Evolutionary conservation across 2,888 invertebrate genomes (phyloP).

Genomic region (Allolobophora icterica): DNA sequence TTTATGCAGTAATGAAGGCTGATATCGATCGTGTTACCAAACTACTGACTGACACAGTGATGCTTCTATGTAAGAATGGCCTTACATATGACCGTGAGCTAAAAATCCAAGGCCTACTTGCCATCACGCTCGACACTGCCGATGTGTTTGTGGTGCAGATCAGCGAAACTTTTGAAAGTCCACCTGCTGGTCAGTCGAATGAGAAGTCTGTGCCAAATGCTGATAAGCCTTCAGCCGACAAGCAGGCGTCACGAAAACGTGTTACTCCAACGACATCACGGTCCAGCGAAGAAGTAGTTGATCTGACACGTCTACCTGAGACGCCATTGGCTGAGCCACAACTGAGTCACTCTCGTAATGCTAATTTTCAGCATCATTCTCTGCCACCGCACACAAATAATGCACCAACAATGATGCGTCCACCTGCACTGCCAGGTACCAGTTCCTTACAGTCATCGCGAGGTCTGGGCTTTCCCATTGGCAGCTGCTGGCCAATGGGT

Average conservation of each 20-base stretch:
- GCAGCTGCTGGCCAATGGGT: constrained; percentile 9
- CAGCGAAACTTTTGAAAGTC: constrained; percentile 13
- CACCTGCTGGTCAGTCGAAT: background rate
- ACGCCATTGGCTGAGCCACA: background rate
- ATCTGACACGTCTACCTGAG: background rate
- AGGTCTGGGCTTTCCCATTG: background rate
- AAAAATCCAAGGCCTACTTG: constrained; percentile 8
- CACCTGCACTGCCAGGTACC: background rate
- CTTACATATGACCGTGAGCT: constrained; percentile 19
- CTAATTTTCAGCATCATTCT: background rate
- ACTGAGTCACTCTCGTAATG: background rate
- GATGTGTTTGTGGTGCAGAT: constrained; percentile 23
- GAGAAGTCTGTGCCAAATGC: background rate
- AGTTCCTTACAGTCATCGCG: background rate
- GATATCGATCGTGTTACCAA: constrained; percentile 20
- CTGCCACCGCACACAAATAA: background rate
- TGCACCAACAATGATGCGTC: background rate
- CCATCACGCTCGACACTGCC: background rate
- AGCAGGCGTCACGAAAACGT: background rate
- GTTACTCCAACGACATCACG: background rate
- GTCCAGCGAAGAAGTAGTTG: background rate
- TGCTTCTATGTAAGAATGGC: background rate
- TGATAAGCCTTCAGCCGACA: background rate
- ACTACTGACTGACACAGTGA: background rate
- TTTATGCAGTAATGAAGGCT: background rate